These are phyloP conservation scores for Sthenelais limicola DNA, from an alignment of 2,888 invertebrate genomes.

Conservation along the genomic window DNA sequence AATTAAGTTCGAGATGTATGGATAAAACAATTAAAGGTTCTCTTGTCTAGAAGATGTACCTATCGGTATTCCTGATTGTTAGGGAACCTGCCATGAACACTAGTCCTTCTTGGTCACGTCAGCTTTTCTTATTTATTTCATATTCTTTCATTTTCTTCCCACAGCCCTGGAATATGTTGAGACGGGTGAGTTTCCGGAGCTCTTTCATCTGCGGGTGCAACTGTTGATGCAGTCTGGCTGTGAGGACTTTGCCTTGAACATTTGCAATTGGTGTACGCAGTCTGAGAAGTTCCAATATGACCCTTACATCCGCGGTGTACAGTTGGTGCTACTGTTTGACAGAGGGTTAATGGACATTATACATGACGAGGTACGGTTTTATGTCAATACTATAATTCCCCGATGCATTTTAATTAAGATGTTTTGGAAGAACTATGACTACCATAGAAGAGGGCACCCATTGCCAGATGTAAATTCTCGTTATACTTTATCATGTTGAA, in stretches of 20 bases:
- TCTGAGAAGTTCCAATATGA: constrained; percentile 62
- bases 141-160: background rate
- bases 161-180: constrained; percentile 51
- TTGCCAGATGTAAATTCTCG: no score
- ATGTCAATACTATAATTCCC: no score
- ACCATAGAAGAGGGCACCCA: no score
- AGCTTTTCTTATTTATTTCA: background rate
- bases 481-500: no score
- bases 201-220: constrained; percentile 62
- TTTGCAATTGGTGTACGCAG: constrained; percentile 65
- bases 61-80: background rate
- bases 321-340: constrained; percentile 63
- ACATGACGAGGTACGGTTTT: constrained; percentile 61
- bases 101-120: background rate
- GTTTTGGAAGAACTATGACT: no score
- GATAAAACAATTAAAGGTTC: no score
- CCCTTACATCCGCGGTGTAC: constrained; percentile 60
- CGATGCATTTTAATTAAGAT: no score
- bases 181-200: constrained; percentile 52
- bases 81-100: background rate
- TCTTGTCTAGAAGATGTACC: no score
- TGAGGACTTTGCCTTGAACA: constrained; percentile 69
- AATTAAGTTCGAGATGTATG: no score
- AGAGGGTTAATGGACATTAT: constrained; percentile 61
- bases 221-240: constrained; percentile 69